phyloP scores from a whole-genome alignment of 2,888 invertebrate species.

The Diabrotica balteata region DNA sequence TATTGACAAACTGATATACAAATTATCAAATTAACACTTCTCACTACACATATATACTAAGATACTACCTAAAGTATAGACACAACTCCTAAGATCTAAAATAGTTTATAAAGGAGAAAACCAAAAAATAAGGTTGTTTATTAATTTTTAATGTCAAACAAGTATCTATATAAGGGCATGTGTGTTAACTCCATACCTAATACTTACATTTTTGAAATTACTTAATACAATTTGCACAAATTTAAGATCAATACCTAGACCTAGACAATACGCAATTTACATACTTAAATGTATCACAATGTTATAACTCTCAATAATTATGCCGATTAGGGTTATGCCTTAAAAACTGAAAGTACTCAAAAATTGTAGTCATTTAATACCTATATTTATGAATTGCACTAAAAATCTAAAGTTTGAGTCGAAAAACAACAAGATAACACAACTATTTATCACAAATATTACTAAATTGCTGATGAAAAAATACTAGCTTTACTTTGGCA shows the following conservation, averaged over 20 bases:
- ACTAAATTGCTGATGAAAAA: conserved; percentile 14
- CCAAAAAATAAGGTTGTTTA: conserved; percentile 15
- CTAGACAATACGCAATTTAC: conserved; percentile 14
- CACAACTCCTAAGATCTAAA: conserved; percentile 5
- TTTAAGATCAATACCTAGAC: conserved; percentile 13
- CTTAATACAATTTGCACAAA: conserved; percentile 15
- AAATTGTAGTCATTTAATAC: too few species aligned
- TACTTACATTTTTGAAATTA: conserved; percentile 10
- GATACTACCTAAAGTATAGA: conserved; percentile 5
- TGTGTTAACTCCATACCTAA: conserved; percentile 21
- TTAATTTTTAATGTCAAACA: conserved; percentile 26
- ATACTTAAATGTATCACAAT: not conserved
- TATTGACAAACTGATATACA: not conserved
- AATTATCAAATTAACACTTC: conserved; percentile 1
- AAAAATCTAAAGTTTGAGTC: not conserved
- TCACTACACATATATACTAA: conserved; percentile 2
- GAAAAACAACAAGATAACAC: not conserved
- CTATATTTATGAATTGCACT: too few species aligned
- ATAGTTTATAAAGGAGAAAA: conserved; percentile 8
- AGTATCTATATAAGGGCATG: conserved; percentile 27
- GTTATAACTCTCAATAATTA: conserved; percentile 5
- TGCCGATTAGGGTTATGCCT: conserved; percentile 8
- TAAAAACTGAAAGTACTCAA: too few species aligned
- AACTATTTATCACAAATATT: conserved; percentile 13
- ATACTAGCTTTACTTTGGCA: conserved; percentile 20